Conservation (phyloP, 2,113 vertebrate genomes). For the Chaenogobius annularis region DNA sequence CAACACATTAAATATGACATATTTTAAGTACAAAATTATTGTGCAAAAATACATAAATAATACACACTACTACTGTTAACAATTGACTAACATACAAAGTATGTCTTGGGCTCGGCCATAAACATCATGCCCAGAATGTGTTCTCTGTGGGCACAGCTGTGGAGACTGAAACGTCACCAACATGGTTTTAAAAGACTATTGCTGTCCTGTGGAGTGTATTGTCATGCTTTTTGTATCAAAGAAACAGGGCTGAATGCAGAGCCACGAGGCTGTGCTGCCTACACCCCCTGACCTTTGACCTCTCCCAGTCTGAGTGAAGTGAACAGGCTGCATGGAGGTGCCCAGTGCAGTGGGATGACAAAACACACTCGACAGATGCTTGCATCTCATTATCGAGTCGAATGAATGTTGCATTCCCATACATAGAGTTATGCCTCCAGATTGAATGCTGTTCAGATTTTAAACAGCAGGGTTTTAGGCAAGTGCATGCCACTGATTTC, state of each 20-base stretch:
- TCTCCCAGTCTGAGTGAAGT: constrained; percentile 41
- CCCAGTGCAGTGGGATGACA: constrained; percentile 52
- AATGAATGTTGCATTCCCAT: constrained; percentile 58
- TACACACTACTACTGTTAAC: background rate
- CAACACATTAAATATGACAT: background rate
- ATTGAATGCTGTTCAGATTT: background rate
- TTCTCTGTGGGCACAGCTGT: constrained; percentile 33
- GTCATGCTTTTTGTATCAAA: constrained; percentile 58
- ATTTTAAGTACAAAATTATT: background rate
- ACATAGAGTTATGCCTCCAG: constrained; percentile 10
- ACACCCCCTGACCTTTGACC: constrained; percentile 64
- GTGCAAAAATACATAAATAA: background rate
- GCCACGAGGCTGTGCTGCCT: constrained; percentile 53
- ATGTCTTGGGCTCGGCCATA: background rate
- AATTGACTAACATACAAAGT: background rate
- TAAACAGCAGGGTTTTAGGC: too few relatives aligned
- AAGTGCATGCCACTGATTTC: background rate
- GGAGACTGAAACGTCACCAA: constrained; percentile 41
- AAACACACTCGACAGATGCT: constrained; percentile 55
- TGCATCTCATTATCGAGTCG: constrained; percentile 52
- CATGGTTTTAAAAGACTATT: constrained; percentile 26
- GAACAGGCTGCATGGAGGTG: constrained; percentile 22
- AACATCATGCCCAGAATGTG: constrained; percentile 13
- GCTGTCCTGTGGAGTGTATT: constrained; percentile 29
- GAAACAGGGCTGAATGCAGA: constrained; percentile 36